Base-by-base conservation (phyloP, 1,140 invertebrate genomes). In the Drosophila littoralis region DNA sequence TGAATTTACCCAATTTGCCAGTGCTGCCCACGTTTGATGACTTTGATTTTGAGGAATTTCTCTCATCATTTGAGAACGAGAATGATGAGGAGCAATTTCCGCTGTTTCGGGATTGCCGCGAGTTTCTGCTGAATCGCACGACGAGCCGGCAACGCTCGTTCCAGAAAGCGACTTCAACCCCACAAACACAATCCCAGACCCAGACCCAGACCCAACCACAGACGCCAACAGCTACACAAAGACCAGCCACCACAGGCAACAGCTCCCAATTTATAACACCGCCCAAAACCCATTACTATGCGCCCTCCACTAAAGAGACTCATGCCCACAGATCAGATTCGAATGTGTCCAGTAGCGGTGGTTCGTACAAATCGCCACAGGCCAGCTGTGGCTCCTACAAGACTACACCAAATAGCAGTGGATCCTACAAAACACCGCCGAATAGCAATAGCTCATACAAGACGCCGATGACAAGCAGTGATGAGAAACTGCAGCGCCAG, bases 11-110 rank as follows among this genome's bases (percentile, higher is more conserved):
- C 36, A 77, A 63, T 45, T 57, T 85, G 61, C 78, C 78, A 42
- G 54, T 63, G 52, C 67, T 77, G 66, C 85, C 91, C 10, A 80
- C 83, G 12, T 91, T 92, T 46, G 92, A 93, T 55, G 91, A 93
- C 60, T 92, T 92, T 73, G 91, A 93, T 65, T 93, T 94, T 71
- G 94, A 94, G 75, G 93, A 94, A 75, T 85, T 94, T 64, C 93
- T 93, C 51, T 93, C 92, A 54, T 93, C 93, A 65, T 93, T 94
- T 76, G 93, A 93, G 54, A 88, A 92, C 55, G 93, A 93, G 70
- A 93, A 93, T 61, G 92, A 89, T 28, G 90, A 92, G 32, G 90
- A 91, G 60, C 79, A 91, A 79, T 92, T 90, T 82, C 88, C 92
- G 32, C 70, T 92, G 40, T 92, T 92, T 61, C 92, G 92, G 52